Evolutionary conservation across 2,888 invertebrate genomes (phyloP).

Genomic region (Nasonia oneida): DNA sequence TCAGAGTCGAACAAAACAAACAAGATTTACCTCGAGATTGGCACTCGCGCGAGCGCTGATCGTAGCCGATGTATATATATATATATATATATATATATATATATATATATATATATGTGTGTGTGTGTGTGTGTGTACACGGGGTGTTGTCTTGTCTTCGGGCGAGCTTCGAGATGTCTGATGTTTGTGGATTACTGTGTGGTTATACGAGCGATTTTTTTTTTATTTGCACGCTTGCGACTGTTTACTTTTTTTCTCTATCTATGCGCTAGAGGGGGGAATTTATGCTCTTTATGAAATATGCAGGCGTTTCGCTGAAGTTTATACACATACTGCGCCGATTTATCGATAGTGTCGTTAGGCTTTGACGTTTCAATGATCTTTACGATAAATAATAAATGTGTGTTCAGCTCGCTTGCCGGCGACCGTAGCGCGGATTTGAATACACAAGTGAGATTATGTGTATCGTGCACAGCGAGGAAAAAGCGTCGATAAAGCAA

Average conservation of each 20-base stretch:
- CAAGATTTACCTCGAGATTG: conserved; percentile 67
- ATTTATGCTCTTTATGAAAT: conserved; percentile 29
- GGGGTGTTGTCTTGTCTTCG: conserved; percentile 43
- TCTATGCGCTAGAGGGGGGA: not conserved
- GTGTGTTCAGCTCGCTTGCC: not conserved
- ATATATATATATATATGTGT: too few relatives aligned
- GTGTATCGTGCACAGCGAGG: not conserved
- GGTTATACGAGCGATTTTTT: not conserved
- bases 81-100: too few relatives aligned
- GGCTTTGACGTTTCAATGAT: conserved; percentile 65
- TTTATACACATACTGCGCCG: not conserved
- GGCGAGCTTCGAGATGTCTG: conserved; percentile 12
- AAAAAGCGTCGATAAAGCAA: not conserved
- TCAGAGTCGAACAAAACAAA: conserved; percentile 67
- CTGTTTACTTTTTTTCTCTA: conserved; percentile 2
- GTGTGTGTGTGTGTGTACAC: not conserved
- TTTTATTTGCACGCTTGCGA: not conserved
- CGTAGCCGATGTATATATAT: conserved; percentile 44
- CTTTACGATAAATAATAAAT: conserved; percentile 33
- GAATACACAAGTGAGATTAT: not conserved
- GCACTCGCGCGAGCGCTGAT: conserved; percentile 50
- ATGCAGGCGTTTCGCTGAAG: not conserved
- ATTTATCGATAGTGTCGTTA: conserved; percentile 29
- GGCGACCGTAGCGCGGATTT: not conserved
- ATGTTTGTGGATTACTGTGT: conserved; percentile 1